A percentile compares a stretch with the other conserved stretches of the same genome.
These are phyloP conservation scores for Glaucopsyche alexis DNA, from an alignment of 2,888 invertebrate species.

Conservation along the genomic window DNA sequence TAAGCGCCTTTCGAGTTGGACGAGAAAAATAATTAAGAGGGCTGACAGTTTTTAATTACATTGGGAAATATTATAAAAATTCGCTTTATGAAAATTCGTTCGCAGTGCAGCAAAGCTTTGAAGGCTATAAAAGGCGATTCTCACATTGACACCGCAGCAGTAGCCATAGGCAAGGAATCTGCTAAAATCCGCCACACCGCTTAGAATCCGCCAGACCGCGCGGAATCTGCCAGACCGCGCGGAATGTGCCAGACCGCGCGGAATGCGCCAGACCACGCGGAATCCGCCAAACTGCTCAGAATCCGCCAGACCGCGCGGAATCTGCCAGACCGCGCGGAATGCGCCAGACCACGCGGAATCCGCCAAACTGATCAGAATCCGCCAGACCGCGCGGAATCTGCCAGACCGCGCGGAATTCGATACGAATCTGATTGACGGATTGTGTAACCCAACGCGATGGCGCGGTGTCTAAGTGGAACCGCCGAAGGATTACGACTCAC, in stretches of 20 bases:
- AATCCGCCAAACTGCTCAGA: not conserved
- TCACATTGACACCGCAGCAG: not conserved
- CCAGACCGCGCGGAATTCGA: not conserved
- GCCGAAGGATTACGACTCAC: constrained; percentile 69
- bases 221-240: not conserved
- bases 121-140: not conserved
- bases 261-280: not conserved
- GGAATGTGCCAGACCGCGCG: not conserved
- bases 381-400: not conserved
- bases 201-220: not conserved
- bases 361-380: no score
- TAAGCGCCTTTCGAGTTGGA: constrained; percentile 40
- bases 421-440: not conserved
- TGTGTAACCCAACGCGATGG: not conserved
- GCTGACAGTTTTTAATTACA: constrained; percentile 44
- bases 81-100: constrained; percentile 45
- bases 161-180: not conserved
- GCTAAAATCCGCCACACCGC: not conserved
- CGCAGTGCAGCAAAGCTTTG: constrained; percentile 37
- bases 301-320: not conserved
- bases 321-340: no score
- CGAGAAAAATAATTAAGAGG: constrained; percentile 41
- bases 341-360: no score
- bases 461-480: not conserved
- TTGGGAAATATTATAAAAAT: constrained; percentile 39